Evolutionary conservation across 2,797 vertebrate species (phyloP).

Genomic region (Sebastolobus alascanus): DNA sequence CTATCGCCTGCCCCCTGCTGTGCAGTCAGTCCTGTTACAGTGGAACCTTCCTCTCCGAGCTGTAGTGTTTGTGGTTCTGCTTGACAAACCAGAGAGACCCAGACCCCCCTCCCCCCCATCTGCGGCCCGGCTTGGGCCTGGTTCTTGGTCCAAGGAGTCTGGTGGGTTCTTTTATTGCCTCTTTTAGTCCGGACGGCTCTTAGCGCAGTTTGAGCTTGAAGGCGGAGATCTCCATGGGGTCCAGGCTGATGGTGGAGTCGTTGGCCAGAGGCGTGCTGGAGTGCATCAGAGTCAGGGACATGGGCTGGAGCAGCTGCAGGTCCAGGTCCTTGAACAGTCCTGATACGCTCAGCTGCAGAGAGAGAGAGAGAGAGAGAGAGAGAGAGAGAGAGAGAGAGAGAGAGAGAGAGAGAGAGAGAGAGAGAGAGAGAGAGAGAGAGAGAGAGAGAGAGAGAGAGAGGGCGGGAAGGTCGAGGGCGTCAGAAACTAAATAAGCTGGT

Average conservation of each 20-base stretch:
- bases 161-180: slow-evolving; percentile 36
- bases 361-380: not conserved
- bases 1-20: slow-evolving; percentile 74
- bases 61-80: slow-evolving; percentile 54
- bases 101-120: slow-evolving; percentile 23
- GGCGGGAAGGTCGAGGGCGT: not conserved
- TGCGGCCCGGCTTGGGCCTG: slow-evolving; percentile 29
- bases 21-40: slow-evolving; percentile 69
- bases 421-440: too few species aligned
- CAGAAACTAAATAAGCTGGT: not conserved
- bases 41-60: slow-evolving; percentile 37
- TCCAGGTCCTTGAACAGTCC: slow-evolving; percentile 92
- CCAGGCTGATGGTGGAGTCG: slow-evolving; percentile 87
- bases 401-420: too few species aligned
- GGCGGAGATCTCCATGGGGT: slow-evolving; percentile 96
- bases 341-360: slow-evolving; percentile 87
- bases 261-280: slow-evolving; percentile 87
- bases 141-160: slow-evolving; percentile 59
- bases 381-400: not conserved
- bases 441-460: not conserved
- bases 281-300: slow-evolving; percentile 94
- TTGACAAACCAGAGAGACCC: slow-evolving; percentile 52
- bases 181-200: slow-evolving; percentile 40
- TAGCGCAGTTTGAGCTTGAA: slow-evolving; percentile 95
- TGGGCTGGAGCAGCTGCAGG: slow-evolving; percentile 91